Evolutionary conservation across 2,888 invertebrate genomes (phyloP).

Genomic region (Heliconius cydno): DNA sequence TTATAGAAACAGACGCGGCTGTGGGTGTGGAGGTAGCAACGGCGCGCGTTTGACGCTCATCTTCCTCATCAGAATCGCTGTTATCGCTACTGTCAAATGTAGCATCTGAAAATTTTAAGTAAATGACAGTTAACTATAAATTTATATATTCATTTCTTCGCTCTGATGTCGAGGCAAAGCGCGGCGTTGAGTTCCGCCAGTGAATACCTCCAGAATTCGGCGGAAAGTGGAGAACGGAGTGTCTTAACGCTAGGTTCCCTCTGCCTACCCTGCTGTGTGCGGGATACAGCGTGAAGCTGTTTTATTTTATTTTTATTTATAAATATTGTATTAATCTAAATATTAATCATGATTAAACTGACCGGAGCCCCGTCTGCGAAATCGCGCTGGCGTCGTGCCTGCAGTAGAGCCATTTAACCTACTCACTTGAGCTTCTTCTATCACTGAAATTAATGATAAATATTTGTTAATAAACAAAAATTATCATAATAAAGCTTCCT

Average conservation of each 20-base stretch:
- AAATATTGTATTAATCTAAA: not conserved
- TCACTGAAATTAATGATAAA: constrained; percentile 34
- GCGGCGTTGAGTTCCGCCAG: too few species aligned
- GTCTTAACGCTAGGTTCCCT: too few species aligned
- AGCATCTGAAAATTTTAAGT: constrained; percentile 55
- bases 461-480: not conserved
- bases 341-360: constrained; percentile 36
- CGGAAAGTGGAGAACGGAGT: too few species aligned
- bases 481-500: not conserved
- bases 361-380: constrained; percentile 63
- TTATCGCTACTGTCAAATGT: constrained; percentile 75
- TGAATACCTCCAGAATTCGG: too few species aligned
- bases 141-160: not conserved
- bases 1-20: constrained; percentile 24
- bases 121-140: not conserved
- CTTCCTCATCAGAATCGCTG: constrained; percentile 69
- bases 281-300: too few species aligned
- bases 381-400: constrained; percentile 43
- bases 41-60: constrained; percentile 27
- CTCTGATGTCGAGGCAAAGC: too few species aligned
- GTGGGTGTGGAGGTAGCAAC: constrained; percentile 41
- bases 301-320: too few species aligned
- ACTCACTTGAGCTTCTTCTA: constrained; percentile 37
- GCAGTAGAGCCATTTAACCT: constrained; percentile 32
- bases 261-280: too few species aligned